These are phyloP conservation scores for Colossoma macropomum DNA, from an alignment of 2,113 vertebrate genomes.

Conservation along the genomic window DNA sequence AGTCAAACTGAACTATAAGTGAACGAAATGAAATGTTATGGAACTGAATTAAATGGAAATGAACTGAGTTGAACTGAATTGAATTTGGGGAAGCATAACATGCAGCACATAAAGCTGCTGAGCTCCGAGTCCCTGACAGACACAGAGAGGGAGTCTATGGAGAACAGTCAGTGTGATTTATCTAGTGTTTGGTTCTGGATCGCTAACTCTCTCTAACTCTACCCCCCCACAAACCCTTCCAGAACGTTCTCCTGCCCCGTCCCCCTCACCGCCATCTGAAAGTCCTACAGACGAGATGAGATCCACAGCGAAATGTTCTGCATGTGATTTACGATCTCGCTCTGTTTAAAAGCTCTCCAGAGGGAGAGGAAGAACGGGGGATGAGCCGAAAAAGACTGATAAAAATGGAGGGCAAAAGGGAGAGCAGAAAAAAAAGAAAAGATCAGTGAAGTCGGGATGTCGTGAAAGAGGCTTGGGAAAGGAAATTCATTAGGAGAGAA, in stretches of 20 bases:
- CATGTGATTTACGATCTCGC: constrained; percentile 19
- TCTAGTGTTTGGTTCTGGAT: constrained; percentile 6
- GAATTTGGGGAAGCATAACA: too few relatives aligned
- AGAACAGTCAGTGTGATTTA: constrained; percentile 24
- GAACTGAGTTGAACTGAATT: too few relatives aligned
- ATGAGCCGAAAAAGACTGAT: not conserved
- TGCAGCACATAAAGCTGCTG: not conserved
- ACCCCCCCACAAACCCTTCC: not conserved
- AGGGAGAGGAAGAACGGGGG: not conserved
- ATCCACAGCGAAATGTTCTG: not conserved
- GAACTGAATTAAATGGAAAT: too few relatives aligned
- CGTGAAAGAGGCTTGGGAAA: not conserved
- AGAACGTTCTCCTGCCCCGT: not conserved
- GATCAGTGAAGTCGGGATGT: constrained; percentile 1
- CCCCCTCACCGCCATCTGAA: not conserved
- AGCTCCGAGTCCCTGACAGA: too few relatives aligned
- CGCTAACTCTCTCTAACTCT: not conserved
- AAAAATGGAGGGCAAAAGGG: not conserved
- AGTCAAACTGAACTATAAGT: too few relatives aligned
- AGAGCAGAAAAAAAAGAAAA: not conserved
- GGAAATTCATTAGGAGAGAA: constrained; percentile 11
- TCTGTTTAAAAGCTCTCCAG: not conserved
- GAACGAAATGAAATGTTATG: too few relatives aligned
- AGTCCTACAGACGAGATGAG: not conserved
- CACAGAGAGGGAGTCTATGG: not conserved